A percentile compares a stretch with the other conserved stretches of the same genome.
Evolutionary conservation across 2,888 invertebrate genomes (phyloP).

Genomic region (Hypena proboscidalis): DNA sequence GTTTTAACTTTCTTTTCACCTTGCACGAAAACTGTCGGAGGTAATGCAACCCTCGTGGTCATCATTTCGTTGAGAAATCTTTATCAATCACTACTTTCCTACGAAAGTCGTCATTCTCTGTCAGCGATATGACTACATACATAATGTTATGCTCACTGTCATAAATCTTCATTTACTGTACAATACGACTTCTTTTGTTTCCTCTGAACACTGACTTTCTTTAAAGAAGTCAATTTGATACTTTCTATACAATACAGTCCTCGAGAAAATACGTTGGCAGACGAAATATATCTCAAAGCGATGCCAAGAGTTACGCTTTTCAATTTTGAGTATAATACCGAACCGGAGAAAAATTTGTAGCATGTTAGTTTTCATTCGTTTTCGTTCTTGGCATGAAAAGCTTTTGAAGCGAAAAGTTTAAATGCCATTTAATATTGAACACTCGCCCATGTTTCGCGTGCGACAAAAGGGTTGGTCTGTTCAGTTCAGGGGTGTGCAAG

Average conservation of each 20-base stretch:
- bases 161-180: conserved; percentile 2
- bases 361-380: too few relatives aligned
- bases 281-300: neutral
- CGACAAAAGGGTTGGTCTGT: conserved; percentile 63
- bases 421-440: conserved; percentile 6
- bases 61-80: neutral
- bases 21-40: neutral
- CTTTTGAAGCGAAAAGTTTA: conserved; percentile 4
- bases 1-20: conserved; percentile 6
- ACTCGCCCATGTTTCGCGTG: conserved; percentile 56
- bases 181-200: neutral
- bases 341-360: too few relatives aligned
- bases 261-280: neutral
- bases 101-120: neutral
- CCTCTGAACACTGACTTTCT: conserved; percentile 1
- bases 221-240: neutral
- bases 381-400: neutral
- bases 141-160: neutral
- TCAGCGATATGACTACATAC: neutral
- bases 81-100: neutral
- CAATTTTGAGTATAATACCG: conserved; percentile 1
- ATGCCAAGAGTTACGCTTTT: conserved; percentile 1
- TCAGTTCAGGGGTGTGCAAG: conserved; percentile 50
- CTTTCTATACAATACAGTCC: neutral
- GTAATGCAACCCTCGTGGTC: neutral